Conservation (phyloP, 2,113 vertebrate species). For the Anser brachyrhynchus region DNA sequence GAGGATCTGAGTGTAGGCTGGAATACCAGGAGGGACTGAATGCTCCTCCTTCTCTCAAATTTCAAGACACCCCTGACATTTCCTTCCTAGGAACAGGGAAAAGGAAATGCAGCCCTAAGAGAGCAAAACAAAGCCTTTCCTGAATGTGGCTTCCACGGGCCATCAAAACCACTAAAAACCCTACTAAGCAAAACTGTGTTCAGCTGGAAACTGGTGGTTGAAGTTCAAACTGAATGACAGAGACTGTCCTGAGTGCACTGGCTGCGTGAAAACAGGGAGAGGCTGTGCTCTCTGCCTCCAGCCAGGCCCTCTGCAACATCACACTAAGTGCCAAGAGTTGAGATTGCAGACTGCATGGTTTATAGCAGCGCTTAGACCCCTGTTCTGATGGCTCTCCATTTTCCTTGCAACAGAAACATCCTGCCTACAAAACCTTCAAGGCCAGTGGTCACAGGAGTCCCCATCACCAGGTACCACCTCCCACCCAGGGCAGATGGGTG, state of each 20-base stretch:
- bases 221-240: background rate
- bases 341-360: background rate
- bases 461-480: background rate
- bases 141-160: background rate
- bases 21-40: background rate
- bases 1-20: background rate
- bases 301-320: background rate
- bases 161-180: background rate
- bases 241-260: fast-evolving
- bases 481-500: background rate
- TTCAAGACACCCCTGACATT: background rate
- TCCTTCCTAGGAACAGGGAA: background rate
- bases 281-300: background rate
- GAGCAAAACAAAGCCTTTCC: slow-evolving; percentile 8
- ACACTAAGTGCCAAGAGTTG: background rate
- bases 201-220: background rate
- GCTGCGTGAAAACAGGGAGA: background rate
- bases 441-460: background rate
- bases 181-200: background rate
- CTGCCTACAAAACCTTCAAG: fast-evolving
- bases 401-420: background rate
- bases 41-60: background rate
- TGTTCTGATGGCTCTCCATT: background rate
- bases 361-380: background rate
- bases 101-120: background rate